phyloP scores from a whole-genome alignment of 64 coral and sea anemone species.

The Dendrophyllia cribrosa region DNA sequence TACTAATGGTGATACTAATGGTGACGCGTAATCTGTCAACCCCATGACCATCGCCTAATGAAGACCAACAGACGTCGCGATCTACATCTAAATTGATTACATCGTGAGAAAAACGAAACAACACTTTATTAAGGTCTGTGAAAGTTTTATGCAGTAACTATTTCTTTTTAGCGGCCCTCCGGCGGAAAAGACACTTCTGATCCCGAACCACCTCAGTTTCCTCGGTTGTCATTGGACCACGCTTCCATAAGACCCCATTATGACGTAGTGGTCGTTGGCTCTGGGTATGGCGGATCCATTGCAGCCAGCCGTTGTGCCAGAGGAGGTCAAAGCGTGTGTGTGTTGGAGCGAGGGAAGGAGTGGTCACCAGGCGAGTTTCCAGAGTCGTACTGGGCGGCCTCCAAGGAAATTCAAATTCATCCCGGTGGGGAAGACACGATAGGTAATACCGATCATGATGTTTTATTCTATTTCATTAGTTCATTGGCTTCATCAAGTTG shows the following conservation, averaged over 20 bases:
- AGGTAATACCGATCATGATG: constrained; percentile 8
- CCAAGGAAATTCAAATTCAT: constrained; percentile 47
- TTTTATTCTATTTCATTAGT: not conserved
- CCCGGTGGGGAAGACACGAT: constrained; percentile 35
- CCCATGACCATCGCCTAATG: no score
- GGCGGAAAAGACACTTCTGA: not conserved
- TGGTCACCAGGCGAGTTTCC: constrained; percentile 80
- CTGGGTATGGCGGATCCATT: constrained; percentile 74
- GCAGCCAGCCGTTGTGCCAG: constrained; percentile 68
- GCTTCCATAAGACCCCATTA: constrained; percentile 53
- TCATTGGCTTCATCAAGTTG: not conserved
- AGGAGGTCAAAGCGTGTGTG: constrained; percentile 64
- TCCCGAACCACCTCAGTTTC: not conserved
- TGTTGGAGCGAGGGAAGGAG: constrained; percentile 79
- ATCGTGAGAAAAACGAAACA: no score
- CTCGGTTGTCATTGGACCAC: constrained; percentile 37
- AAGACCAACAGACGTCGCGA: no score
- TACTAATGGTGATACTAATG: no score
- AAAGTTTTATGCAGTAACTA: no score
- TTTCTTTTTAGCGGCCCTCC: no score
- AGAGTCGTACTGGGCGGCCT: constrained; percentile 52
- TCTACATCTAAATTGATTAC: no score
- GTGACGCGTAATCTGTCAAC: no score
- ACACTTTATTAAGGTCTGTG: no score
- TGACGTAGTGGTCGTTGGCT: constrained; percentile 73